Percentiles rank a stretch among this genome's conserved stretches.
Conservation (phyloP, 1,140 invertebrate genomes). For the Orchesella cincta region DNA sequence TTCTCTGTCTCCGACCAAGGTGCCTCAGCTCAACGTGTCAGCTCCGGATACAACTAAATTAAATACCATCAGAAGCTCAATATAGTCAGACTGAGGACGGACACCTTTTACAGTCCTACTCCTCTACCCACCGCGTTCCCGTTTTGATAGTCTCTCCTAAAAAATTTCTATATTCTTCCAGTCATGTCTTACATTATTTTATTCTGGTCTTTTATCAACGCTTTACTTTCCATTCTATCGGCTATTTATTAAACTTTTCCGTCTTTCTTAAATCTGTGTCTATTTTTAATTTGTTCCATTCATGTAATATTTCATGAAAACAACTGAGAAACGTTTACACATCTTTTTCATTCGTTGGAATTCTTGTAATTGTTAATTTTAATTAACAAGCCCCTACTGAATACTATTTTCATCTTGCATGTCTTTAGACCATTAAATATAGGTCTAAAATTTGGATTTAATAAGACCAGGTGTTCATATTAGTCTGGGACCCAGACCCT, state of each 20-base stretch:
- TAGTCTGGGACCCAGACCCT: too few species aligned
- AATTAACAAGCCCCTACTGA: background rate
- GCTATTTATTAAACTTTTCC: too few species aligned
- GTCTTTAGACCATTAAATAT: background rate
- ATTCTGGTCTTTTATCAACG: background rate
- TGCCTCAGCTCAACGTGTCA: background rate
- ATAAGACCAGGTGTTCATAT: background rate
- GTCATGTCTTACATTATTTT: background rate
- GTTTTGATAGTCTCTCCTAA: background rate
- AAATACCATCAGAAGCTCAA: background rate
- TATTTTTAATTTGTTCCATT: too few species aligned
- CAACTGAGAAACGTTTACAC: too few species aligned
- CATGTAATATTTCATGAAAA: too few species aligned
- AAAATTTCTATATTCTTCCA: background rate
- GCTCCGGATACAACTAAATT: conserved; percentile 30
- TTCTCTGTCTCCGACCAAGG: conserved; percentile 23
- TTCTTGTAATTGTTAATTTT: background rate
- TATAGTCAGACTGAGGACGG: background rate
- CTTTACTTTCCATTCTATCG: background rate
- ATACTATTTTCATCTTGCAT: background rate
- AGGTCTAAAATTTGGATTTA: background rate
- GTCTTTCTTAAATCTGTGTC: too few species aligned
- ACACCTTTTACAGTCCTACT: background rate
- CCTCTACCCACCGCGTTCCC: background rate
- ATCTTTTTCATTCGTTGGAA: too few species aligned